Evolutionary conservation across 2,888 invertebrate genomes (phyloP).

Genomic region (Noctua fimbriata): DNA sequence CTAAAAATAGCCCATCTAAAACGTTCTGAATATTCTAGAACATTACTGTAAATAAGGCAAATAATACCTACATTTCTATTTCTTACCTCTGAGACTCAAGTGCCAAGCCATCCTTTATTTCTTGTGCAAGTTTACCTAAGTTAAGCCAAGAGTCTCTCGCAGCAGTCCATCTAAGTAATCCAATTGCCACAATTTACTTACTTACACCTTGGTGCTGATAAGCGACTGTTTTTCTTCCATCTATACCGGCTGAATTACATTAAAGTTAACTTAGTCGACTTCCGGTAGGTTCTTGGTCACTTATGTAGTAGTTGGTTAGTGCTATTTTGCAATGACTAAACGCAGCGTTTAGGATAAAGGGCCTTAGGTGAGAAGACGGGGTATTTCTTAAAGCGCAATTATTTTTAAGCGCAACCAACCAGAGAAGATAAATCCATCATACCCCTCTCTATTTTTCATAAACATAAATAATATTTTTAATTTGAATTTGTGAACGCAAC

Average conservation of each 20-base stretch:
- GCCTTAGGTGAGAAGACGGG: no score
- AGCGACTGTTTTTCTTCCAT: slow-evolving; percentile 57
- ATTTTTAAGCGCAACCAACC: no score
- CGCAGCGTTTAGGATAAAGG: no score
- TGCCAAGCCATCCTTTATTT: slow-evolving; percentile 15
- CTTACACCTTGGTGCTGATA: slow-evolving; percentile 25
- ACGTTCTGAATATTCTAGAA: neutral
- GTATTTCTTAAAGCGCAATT: no score
- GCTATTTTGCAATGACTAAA: neutral
- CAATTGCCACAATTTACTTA: slow-evolving; percentile 51
- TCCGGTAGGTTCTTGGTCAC: neutral
- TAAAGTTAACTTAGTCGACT: slow-evolving; percentile 24
- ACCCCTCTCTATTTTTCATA: no score
- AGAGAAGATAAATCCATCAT: no score
- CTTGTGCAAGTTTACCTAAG: slow-evolving; percentile 10
- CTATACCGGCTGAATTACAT: slow-evolving; percentile 38
- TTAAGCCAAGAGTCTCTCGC: slow-evolving; percentile 13
- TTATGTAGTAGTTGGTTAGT: neutral
- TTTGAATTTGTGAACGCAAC: no score
- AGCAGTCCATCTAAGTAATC: slow-evolving; percentile 47
- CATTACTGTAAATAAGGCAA: neutral
- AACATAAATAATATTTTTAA: no score
- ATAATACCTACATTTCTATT: neutral
- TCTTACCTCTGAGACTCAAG: neutral
- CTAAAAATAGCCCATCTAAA: neutral